phyloP scores from a whole-genome alignment of 2,888 invertebrate species.

The Melinopterus prodromus region DNA sequence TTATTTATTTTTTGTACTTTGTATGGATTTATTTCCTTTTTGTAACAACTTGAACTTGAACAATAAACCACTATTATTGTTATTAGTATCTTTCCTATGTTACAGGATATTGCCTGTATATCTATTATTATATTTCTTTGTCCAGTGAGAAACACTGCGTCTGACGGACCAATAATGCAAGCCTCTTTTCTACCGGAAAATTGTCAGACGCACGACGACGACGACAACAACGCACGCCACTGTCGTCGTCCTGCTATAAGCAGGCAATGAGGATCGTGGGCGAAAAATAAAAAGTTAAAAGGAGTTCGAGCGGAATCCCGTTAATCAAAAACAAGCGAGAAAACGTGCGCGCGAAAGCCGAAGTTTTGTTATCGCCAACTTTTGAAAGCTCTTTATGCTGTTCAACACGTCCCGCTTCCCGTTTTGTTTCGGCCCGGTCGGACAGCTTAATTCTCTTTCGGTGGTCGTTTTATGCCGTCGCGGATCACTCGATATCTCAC shows the following conservation, averaged over 20 bases:
- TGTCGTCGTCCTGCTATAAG: not conserved
- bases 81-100: too few relatives aligned
- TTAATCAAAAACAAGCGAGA: not conserved
- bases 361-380: not conserved
- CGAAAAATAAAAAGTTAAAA: slow-evolving; percentile 1
- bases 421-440: not conserved
- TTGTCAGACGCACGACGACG: not conserved
- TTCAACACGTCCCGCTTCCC: not conserved
- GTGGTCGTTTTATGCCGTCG: not conserved
- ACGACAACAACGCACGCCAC: not conserved
- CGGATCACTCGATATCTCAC: not conserved
- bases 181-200: not conserved
- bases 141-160: not conserved
- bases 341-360: not conserved
- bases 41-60: too few relatives aligned
- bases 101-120: too few relatives aligned
- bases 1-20: too few relatives aligned
- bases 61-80: too few relatives aligned
- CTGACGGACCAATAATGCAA: not conserved
- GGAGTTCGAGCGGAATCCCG: not conserved
- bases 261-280: not conserved
- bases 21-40: too few relatives aligned
- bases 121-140: not conserved
- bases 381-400: not conserved
- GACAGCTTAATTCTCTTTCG: not conserved